Conservation (phyloP, 2,888 invertebrate species). For the Phragmatobia fuliginosa region DNA sequence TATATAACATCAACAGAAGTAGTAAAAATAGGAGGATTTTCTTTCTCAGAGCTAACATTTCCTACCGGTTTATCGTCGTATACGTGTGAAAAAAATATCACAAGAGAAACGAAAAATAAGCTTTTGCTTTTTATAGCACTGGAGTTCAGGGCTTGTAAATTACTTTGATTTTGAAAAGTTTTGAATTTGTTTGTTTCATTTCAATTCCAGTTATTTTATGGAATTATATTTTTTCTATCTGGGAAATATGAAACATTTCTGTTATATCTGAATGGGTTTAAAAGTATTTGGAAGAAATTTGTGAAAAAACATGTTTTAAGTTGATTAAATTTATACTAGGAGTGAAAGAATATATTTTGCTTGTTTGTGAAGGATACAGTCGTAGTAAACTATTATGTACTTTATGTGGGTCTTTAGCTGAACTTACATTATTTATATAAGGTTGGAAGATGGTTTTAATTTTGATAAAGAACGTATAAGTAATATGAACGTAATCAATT, state of each 20-base stretch:
- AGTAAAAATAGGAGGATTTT: not conserved
- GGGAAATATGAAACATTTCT: not conserved
- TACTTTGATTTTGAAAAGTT: not conserved
- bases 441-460: no score
- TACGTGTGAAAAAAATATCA: not conserved
- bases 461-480: no score
- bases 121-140: not conserved
- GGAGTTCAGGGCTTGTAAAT: not conserved
- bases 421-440: no score
- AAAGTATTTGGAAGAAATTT: no score
- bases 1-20: not conserved
- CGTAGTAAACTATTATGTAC: no score
- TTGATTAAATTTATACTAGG: no score
- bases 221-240: not conserved
- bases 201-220: not conserved
- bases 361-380: not conserved
- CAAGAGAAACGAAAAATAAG: not conserved
- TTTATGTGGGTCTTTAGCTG: no score
- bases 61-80: not conserved
- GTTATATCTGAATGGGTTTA: not conserved
- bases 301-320: no score
- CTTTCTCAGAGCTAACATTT: not conserved
- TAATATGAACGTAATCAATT: no score
- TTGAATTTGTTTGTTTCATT: not conserved
- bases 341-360: no score